phyloP scores from a whole-genome alignment of 2,113 vertebrate species.

The Eudorcas thomsonii region DNA sequence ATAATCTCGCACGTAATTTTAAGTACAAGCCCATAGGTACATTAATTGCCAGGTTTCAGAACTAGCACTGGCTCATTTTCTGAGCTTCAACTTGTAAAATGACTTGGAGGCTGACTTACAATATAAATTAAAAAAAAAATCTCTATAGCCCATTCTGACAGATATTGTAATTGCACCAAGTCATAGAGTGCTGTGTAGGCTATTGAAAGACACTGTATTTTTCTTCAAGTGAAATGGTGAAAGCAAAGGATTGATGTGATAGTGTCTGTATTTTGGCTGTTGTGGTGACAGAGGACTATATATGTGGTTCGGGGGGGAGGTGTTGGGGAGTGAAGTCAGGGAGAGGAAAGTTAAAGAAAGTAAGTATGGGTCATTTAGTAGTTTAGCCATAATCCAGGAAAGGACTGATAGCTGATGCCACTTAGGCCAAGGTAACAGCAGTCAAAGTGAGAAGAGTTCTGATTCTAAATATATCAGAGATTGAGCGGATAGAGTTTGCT shows the following conservation, averaged over 20 bases:
- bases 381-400: background rate
- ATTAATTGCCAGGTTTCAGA: background rate
- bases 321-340: too few species aligned
- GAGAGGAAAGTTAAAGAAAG: background rate
- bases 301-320: background rate
- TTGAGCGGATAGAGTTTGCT: background rate
- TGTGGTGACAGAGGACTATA: background rate
- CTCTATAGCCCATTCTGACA: background rate
- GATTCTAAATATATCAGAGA: background rate
- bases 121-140: background rate
- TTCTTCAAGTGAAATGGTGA: background rate
- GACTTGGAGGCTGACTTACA: background rate
- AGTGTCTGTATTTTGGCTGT: background rate
- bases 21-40: background rate
- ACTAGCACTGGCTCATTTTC: background rate
- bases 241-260: background rate
- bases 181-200: background rate
- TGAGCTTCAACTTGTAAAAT: background rate
- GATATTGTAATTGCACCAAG: background rate
- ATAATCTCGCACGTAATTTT: background rate
- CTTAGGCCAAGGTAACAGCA: background rate
- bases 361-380: background rate
- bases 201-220: background rate
- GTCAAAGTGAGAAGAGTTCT: background rate
- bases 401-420: background rate